Conservation (phyloP, 2,113 vertebrate genomes). For the Chrysochloris asiatica region DNA sequence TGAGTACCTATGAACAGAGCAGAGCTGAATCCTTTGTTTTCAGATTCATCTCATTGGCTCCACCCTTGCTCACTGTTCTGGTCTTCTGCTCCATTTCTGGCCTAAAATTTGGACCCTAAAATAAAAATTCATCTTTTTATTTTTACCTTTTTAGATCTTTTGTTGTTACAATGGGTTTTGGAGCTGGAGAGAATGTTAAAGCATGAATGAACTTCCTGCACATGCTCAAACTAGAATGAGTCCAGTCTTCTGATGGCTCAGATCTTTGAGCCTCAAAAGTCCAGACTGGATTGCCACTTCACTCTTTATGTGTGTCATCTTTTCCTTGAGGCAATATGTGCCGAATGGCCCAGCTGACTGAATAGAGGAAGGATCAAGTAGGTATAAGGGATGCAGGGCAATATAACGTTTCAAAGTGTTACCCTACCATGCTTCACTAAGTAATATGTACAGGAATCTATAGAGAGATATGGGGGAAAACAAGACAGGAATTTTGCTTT, state of each 20-base stretch:
- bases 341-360: too few species aligned
- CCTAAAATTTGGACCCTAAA: background rate
- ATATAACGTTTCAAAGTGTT: background rate
- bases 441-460: background rate
- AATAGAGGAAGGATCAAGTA: background rate
- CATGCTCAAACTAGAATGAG: background rate
- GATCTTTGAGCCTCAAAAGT: background rate
- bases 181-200: background rate
- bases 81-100: background rate
- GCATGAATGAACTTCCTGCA: background rate
- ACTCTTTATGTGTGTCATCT: background rate
- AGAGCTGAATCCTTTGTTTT: background rate
- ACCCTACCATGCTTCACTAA: background rate
- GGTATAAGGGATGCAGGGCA: background rate
- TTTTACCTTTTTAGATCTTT: background rate
- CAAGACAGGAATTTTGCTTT: background rate
- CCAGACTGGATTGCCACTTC: background rate
- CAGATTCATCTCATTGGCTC: background rate
- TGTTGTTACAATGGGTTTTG: background rate
- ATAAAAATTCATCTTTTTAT: background rate
- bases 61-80: background rate
- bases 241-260: background rate
- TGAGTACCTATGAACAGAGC: background rate
- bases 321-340: background rate
- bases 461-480: background rate